Base-by-base conservation (phyloP, 2,113 vertebrate species). In the Narcine bancroftii region DNA sequence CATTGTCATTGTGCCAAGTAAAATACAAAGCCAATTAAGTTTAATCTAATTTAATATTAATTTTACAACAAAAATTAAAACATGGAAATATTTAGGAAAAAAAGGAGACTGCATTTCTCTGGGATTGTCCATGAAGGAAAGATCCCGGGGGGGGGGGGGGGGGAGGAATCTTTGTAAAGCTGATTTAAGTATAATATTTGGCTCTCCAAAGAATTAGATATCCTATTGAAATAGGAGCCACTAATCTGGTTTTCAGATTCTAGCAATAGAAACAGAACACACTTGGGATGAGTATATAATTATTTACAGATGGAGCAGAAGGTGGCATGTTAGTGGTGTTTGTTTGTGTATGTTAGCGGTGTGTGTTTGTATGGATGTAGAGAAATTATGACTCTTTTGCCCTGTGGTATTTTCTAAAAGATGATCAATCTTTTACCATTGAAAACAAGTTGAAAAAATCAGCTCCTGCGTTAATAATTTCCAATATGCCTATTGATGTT, bases 341-440 rank as follows among this genome's bases (percentile, higher is more conserved):
- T 85, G 81, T 85, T n/a, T n/a, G n/a, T n/a, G n/a, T n/a, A 89
- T 29, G 36, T 63, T 26, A 33, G 24, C 71, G 13, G 71, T 63
- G 6, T 73, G 71, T 24, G 24, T 89, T 60, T 89, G 56, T 89
- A 56, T 89, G 24, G 83, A 87, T 89, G 53, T 85, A 33, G 60
- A 60, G n/a, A n/a, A n/a, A n/a, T n/a, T n/a, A n/a, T n/a, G n/a
- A n/a, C n/a, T 63, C 19, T 19, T 33, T 65, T 89, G 77, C 85
- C 19, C 24, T 33, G 5, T 65, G 36, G n/a, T 53, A 29, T 56
- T 89, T 63, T 65, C 36, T 63, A 81, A 45, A 81, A 81, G 45
- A 3, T 11, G 29, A 89, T 36, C 56, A 89, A 42, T 65, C 56
- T 65, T 19, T 29, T 24, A n/a, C 47, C 47, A 56, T 56, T 85